Conservation (phyloP, 2,888 invertebrate genomes). For the Odontocolon sp. region DNA sequence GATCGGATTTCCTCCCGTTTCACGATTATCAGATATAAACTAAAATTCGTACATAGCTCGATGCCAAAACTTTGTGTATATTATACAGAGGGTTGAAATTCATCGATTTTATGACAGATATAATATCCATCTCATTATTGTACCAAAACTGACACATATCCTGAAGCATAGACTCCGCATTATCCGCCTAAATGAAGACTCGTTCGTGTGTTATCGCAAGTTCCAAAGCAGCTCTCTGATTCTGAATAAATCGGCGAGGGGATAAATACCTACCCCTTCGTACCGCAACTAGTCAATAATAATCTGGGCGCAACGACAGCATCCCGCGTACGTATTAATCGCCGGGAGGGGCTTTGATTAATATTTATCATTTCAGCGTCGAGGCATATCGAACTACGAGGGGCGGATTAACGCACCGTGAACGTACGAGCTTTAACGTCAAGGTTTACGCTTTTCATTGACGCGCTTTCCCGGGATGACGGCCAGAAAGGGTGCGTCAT, state of each 20-base stretch:
- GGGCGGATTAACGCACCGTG: slow-evolving; percentile 8
- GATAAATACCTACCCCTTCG: slow-evolving; percentile 11
- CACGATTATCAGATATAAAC: too few species aligned
- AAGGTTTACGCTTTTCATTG: slow-evolving; percentile 31
- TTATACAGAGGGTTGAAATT: too few species aligned
- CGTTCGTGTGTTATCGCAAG: slow-evolving; percentile 31
- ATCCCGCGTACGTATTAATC: slow-evolving; percentile 27
- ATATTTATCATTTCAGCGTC: slow-evolving; percentile 37
- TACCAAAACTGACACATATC: slow-evolving; percentile 25
- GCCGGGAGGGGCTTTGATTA: slow-evolving; percentile 30
- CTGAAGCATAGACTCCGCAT: not conserved
- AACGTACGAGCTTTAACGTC: slow-evolving; percentile 1
- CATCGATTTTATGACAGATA: slow-evolving; percentile 2
- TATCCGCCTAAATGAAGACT: slow-evolving; percentile 26
- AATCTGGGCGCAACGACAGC: slow-evolving; percentile 20
- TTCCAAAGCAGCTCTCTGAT: not conserved
- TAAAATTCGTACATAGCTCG: too few species aligned
- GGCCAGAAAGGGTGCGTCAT: slow-evolving; percentile 4
- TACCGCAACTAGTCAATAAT: slow-evolving; percentile 31
- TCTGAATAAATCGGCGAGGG: not conserved
- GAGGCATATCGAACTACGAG: not conserved
- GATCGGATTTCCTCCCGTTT: too few species aligned
- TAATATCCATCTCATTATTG: slow-evolving; percentile 19
- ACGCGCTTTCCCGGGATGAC: slow-evolving; percentile 1
- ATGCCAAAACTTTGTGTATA: too few species aligned